Base-by-base conservation (phyloP, 2,888 invertebrate species). In the Lasioglossum figueresi region DNA sequence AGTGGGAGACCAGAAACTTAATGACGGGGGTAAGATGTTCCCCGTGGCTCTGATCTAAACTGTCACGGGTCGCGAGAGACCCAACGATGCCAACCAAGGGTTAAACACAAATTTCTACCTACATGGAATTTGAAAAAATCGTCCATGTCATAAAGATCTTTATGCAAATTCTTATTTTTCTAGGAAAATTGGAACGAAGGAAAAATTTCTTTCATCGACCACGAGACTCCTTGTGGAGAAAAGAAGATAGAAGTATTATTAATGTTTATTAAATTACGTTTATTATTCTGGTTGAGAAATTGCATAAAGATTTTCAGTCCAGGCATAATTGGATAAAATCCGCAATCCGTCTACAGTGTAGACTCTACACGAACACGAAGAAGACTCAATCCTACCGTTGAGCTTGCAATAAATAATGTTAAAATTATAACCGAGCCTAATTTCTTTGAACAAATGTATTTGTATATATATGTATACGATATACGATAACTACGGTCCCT, bases 401-500 rank as follows among this genome's bases (percentile, higher is more conserved):
- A 83, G 82, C 75, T 43, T 76, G 48, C 74, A 79, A 82, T 79
- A 88, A 80, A 84, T 83, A 73, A 73, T 77, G 75, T 78, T 84
- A 74, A 78, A 86, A 77, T 45, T 81, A 88, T 82, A 89, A 76
- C 71, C 80, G 86, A 88, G 82, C 48, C 78, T 82, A 80, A 78
- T 86, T 79, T 81, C 70, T 82, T 43, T 4, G 86, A 73, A 68
- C 79, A 88, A 80, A 68, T 73, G 73, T 48, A 45, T 23, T n/a
- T 56, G 52, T 37, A 37, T 77, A 37, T 77, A 70, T 48, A 63
- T 80, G 48, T 76, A 78, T 43, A 70, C 16, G n/a, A 78, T 77
- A 71, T 71, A 59, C 56, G 37, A 72, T 80, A 84, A n/a, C 86
- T 86, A 83, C 80, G 86, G 80, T 83, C 80, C 82, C 71, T 83